These are phyloP conservation scores for Notarius quadriscutis DNA, from an alignment of 2,113 vertebrate species.

Conservation along the genomic window DNA sequence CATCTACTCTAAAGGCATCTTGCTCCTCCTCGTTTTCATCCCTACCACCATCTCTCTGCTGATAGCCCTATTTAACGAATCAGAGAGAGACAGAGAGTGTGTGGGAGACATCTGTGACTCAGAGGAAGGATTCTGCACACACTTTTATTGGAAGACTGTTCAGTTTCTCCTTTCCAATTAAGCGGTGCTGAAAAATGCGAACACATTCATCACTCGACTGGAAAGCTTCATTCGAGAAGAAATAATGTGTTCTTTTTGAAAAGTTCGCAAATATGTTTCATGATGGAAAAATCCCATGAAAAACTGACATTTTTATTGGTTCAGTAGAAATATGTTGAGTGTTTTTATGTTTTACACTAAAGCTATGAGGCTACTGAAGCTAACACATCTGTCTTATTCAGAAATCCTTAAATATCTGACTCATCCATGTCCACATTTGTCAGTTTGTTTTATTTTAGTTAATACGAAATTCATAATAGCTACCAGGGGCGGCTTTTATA, in stretches of 20 bases:
- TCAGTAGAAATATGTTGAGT: not conserved
- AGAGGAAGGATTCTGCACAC: constrained; percentile 42
- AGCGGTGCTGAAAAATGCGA: constrained; percentile 33
- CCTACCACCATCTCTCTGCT: constrained; percentile 46
- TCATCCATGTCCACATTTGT: not conserved
- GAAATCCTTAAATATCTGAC: not conserved
- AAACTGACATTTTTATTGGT: not conserved
- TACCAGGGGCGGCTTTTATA: not conserved
- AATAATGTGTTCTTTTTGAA: not conserved
- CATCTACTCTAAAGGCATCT: constrained; percentile 33
- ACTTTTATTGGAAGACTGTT: constrained; percentile 50
- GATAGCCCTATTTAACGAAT: constrained; percentile 56
- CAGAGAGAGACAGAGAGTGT: constrained; percentile 32
- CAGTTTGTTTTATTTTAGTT: not conserved
- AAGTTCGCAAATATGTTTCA: not conserved
- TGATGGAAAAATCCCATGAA: not conserved
- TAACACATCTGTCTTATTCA: not conserved
- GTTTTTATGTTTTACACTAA: not conserved
- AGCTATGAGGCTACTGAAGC: not conserved
- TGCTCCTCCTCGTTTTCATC: constrained; percentile 52
- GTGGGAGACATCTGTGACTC: constrained; percentile 42
- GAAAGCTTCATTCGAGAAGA: constrained; percentile 9
- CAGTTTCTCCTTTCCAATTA: constrained; percentile 49
- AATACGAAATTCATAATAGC: not conserved
- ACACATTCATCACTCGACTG: constrained; percentile 18